phyloP scores from a whole-genome alignment of 2,113 vertebrate species.

The Stercorarius parasiticus region DNA sequence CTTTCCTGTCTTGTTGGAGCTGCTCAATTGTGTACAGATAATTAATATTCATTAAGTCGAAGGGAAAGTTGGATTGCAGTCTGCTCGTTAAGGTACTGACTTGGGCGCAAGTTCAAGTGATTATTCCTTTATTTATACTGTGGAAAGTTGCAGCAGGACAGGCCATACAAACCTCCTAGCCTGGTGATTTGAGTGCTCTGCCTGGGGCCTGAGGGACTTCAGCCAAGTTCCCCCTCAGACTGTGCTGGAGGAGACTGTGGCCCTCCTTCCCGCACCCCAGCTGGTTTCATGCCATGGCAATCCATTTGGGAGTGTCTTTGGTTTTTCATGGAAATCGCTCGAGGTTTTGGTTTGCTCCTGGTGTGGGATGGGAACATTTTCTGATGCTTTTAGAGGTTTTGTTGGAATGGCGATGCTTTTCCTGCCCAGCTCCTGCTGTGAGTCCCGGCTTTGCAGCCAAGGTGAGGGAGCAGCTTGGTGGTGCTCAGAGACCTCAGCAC shows the following conservation, averaged over 20 bases:
- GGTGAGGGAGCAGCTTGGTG: not conserved
- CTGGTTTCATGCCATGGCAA: not conserved
- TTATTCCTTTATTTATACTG: conserved; percentile 36
- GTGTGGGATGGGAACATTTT: not conserved
- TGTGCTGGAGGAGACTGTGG: not conserved
- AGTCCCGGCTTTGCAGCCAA: not conserved
- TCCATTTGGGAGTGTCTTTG: not conserved
- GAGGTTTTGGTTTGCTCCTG: not conserved
- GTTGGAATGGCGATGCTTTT: not conserved
- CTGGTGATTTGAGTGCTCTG: not conserved
- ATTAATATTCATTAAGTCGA: conserved; percentile 61
- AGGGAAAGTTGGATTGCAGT: conserved; percentile 43
- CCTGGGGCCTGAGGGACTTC: not conserved
- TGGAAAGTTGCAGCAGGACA: conserved; percentile 4
- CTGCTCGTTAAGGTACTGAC: conserved; percentile 48
- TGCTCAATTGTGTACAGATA: conserved; percentile 22
- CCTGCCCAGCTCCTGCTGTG: not conserved
- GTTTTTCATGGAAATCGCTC: not conserved
- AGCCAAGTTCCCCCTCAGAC: not conserved
- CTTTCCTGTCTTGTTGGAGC: conserved; percentile 1
- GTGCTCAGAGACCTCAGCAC: not conserved
- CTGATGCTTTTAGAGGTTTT: not conserved
- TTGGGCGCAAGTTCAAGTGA: conserved; percentile 29
- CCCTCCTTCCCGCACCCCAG: not conserved
- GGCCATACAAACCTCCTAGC: not conserved